A percentile compares a stretch with the other conserved stretches of the same genome.
These are phyloP conservation scores for Caprella mutica DNA, from an alignment of 2,888 invertebrate genomes.

Conservation along the genomic window DNA sequence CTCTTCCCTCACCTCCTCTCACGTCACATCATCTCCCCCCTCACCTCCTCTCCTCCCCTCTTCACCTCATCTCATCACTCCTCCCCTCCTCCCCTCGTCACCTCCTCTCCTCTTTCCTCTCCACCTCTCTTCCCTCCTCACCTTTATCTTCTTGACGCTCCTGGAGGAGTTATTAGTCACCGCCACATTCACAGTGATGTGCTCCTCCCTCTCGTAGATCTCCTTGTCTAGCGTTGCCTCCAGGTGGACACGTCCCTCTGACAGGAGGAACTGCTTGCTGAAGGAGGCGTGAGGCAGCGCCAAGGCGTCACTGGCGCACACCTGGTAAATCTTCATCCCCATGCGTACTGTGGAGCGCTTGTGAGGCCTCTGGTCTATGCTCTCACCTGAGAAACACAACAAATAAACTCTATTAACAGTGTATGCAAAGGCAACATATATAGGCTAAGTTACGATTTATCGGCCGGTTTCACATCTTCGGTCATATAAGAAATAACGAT, in stretches of 20 bases:
- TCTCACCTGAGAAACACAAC: conserved; percentile 51
- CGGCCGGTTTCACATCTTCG: too few species aligned
- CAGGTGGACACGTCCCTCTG: conserved; percentile 67
- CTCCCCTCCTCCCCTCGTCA: conserved; percentile 9
- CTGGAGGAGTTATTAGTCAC: conserved; percentile 71
- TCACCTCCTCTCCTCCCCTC: too few species aligned
- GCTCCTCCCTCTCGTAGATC: conserved; percentile 71
- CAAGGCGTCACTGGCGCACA: conserved; percentile 37
- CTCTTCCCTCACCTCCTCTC: too few species aligned
- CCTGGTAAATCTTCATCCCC: conserved; percentile 28
- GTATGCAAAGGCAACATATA: not conserved
- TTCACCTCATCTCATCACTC: too few species aligned
- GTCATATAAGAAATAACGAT: too few species aligned
- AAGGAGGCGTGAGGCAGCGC: conserved; percentile 39
- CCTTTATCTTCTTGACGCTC: conserved; percentile 71
- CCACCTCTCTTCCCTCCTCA: conserved; percentile 39
- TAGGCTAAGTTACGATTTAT: too few species aligned
- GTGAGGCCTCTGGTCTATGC: conserved; percentile 53
- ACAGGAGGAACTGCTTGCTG: conserved; percentile 65
- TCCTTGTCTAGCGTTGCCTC: conserved; percentile 70
- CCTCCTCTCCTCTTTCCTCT: conserved; percentile 6
- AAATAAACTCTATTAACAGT: not conserved
- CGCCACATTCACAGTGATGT: conserved; percentile 59
- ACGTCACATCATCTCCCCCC: too few species aligned
- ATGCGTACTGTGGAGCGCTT: conserved; percentile 30